These are phyloP conservation scores for Allophyes oxyacanthae DNA, from an alignment of 2,888 invertebrate genomes.

Conservation along the genomic window DNA sequence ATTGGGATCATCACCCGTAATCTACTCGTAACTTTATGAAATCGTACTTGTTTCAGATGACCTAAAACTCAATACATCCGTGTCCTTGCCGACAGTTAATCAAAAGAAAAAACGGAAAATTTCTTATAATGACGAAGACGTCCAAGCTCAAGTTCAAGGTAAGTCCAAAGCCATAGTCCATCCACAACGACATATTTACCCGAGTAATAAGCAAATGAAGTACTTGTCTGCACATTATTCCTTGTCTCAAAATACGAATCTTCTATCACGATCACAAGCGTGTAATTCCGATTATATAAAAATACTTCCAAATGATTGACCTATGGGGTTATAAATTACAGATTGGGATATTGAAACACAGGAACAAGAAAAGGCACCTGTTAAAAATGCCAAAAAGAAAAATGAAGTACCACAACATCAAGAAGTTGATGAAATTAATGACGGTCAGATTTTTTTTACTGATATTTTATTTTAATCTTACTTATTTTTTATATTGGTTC, in stretches of 20 bases:
- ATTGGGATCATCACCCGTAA: too few species aligned
- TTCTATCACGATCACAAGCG: too few species aligned
- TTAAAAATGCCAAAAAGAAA: conserved; percentile 36
- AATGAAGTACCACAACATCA: conserved; percentile 11
- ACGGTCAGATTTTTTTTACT: conserved; percentile 20
- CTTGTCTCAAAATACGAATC: too few species aligned
- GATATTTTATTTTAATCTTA: background rate
- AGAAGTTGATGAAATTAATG: conserved; percentile 15
- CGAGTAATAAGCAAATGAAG: too few species aligned
- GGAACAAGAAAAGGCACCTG: conserved; percentile 8
- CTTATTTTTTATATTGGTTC: background rate
- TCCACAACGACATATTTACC: too few species aligned
- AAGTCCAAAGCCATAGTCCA: background rate
- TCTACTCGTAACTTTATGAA: too few species aligned
- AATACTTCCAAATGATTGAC: too few species aligned
- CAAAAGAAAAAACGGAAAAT: conserved; percentile 62
- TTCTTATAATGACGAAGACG: conserved; percentile 48
- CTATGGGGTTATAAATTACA: background rate
- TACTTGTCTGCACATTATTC: too few species aligned
- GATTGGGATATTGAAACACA: conserved; percentile 16
- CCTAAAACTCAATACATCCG: conserved; percentile 13
- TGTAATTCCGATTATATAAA: too few species aligned
- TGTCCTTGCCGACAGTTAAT: conserved; percentile 19
- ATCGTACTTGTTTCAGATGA: conserved; percentile 46
- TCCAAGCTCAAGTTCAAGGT: conserved; percentile 37